Evolutionary conservation across 2,888 invertebrate genomes (phyloP), one percentile per base, ranked within the genome.

Genomic region (Rhodophaea formosa): DNA sequence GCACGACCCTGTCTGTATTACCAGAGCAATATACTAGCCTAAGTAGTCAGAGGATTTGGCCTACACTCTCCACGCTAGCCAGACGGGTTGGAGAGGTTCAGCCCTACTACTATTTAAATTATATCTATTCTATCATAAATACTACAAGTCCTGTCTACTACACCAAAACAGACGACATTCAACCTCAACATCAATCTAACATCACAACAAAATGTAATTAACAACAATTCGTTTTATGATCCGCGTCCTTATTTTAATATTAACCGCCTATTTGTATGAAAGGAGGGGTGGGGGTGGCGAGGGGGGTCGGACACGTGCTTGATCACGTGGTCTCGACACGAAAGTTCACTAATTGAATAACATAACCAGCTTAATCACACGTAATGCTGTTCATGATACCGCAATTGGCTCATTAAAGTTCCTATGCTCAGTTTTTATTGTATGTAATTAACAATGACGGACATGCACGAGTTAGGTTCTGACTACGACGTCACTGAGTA

Each of bases 391-490:
- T 75, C 72, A 49, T 75, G 75, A 72, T 74, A 74, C 30, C 70
- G 71, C 65, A 77, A 80, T 75, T 77, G 72, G 68, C 72, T 79
- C 77, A 82, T 84, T 85, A 82, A 81, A 80, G 72, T 80, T 75
- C 74, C 75, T 74, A 53, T 58, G 63, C 62, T 66, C 59, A 63
- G 62, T 66, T 73, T 77, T 80, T 72, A 73, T 72, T 68, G 67
- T 64, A 67, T 60, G 71, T 65, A 65, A 68, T 68, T 71, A 69
- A 75, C 67, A 63, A 64, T 59, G 65, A 60, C 59, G 47, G 68
- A 67, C 75, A 77, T 72, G 79, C 75, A 69, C 63, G 55, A 43
- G 53, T 49, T 42, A 57, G 42, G 14, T 12, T 39, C n/a, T 60
- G 55, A 47, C 29, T 30, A 29, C 29, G 29, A n/a, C n/a, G 2